Evolutionary conservation across 2,797 vertebrate species (phyloP).

Genomic region (Falco cherrug): DNA sequence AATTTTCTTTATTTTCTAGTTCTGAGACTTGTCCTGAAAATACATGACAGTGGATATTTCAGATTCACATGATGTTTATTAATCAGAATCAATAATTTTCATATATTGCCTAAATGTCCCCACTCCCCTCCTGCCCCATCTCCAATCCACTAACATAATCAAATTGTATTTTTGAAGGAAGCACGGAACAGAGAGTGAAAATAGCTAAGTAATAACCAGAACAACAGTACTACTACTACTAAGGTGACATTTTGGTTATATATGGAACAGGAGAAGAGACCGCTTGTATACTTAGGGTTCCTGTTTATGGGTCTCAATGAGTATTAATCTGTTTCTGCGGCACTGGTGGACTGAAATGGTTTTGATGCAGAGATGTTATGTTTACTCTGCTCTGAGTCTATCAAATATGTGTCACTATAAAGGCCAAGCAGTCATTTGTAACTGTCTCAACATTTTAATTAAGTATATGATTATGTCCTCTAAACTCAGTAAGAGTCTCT

Average conservation of each 20-base stretch:
- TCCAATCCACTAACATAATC: background rate
- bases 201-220: background rate
- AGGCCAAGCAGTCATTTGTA: background rate
- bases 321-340: background rate
- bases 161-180: background rate
- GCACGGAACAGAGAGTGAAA: background rate
- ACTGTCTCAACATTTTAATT: background rate
- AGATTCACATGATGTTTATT: background rate
- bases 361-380: background rate
- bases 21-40: background rate
- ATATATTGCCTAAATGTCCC: background rate
- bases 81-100: background rate
- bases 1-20: background rate
- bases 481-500: background rate
- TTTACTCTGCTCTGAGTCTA: background rate
- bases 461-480: background rate
- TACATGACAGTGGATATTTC: background rate
- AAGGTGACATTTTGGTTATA: background rate
- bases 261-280: background rate
- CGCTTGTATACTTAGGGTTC: background rate
- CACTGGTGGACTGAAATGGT: background rate
- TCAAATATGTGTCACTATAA: background rate
- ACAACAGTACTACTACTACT: background rate
- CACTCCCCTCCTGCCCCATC: no score
- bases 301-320: background rate